These are phyloP conservation scores for Bos taurus DNA, from an alignment of 2,113 vertebrate genomes.

Conservation along the genomic window DNA sequence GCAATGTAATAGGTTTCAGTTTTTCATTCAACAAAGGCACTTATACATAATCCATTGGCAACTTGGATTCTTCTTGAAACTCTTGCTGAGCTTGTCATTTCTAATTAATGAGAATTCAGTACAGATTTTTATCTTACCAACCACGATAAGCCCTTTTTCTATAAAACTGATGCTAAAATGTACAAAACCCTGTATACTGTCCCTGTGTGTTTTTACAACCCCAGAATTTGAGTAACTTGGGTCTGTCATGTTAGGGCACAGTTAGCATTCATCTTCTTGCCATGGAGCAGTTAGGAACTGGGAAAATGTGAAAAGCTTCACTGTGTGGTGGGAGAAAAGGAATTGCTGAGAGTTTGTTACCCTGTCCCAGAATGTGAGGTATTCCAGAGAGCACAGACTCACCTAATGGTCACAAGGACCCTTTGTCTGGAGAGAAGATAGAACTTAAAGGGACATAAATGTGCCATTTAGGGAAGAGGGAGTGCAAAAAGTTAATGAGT, in stretches of 20 bases:
- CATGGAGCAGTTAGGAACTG: neutral
- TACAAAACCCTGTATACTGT: neutral
- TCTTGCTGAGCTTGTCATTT: conserved; percentile 71
- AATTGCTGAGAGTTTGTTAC: neutral
- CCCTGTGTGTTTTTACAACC: neutral
- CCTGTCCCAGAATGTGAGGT: neutral
- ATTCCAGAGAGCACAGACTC: neutral
- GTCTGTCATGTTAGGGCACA: neutral
- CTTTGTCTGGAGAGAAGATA: neutral
- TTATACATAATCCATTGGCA: conserved; percentile 71
- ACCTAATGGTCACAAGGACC: neutral
- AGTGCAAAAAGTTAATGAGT: neutral
- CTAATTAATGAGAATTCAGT: conserved; percentile 74
- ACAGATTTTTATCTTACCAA: neutral
- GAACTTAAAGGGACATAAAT: neutral
- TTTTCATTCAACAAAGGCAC: conserved; percentile 70
- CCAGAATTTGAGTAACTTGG: neutral
- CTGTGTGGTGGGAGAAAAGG: neutral
- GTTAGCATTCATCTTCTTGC: neutral
- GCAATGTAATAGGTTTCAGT: conserved; percentile 68
- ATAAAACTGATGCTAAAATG: neutral
- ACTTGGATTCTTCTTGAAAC: conserved; percentile 68
- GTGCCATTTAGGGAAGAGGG: neutral
- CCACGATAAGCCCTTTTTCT: neutral
- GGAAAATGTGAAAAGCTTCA: neutral